Base-by-base conservation (phyloP, 92 coral and sea anemone genomes). In the Virgularia gustaviana region DNA sequence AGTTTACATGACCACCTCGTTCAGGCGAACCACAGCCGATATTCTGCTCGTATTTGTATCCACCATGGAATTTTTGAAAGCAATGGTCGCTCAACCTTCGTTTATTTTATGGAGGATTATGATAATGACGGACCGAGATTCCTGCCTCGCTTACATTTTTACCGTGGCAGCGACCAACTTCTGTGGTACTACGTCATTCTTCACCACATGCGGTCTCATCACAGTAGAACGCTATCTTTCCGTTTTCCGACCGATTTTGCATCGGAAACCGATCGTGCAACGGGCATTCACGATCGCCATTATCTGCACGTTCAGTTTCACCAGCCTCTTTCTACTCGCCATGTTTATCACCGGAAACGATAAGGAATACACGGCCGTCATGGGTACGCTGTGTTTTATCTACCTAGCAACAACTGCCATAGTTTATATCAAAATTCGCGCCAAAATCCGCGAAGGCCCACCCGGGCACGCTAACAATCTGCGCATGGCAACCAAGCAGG, bases 191-290 rank as follows among this genome's bases (percentile, higher is more conserved):
- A 47, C 75, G 7, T 68, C 75, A 32, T 68, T 68, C 32, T 29
- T 68, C 1, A 59, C 47, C 6, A 68, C 75, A 6, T 68, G 75
- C 35, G 33, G 30, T 45, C 75, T 68, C 25, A 68, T 68, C 16
- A 49, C 75, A 19, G 20, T 68, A 43, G 75, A 68, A 61, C 60
- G 75, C 3, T 68, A 51, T 49, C 60, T 68, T 3, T 49, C 75
- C 45, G 75, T 68, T 2, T 68, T 68, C 16, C 34, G 35, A 19
- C 75, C 75, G 62, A 47, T 68, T 49, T 13, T 68, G n/a, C 75
- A 68, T 32, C 60, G 60, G 31, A 68, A 68, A 51, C 61, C 75
- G 45, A 49, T 68, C 62, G 75, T 68, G 23, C 5, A 24, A 51
- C 44, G 38, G 15, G 36, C 45, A 19, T 51, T 68, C 0, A 49